phyloP scores from a whole-genome alignment of 1,140 invertebrate species.

The Papilio xuthus region DNA sequence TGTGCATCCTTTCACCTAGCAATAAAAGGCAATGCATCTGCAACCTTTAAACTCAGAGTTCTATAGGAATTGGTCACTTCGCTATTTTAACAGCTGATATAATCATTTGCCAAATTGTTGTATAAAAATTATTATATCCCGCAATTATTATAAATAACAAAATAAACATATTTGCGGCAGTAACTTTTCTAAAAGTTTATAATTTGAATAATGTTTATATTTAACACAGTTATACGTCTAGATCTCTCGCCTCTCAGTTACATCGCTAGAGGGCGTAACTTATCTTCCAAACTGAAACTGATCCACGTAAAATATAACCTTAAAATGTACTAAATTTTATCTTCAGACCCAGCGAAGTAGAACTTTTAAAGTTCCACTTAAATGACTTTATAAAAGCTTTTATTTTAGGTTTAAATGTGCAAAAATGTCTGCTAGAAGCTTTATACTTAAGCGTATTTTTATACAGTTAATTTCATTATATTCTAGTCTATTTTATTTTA shows the following conservation, averaged over 20 bases:
- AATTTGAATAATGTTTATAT: background rate
- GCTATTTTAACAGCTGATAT: too few relatives aligned
- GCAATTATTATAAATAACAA: too few relatives aligned
- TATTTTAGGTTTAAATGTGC: background rate
- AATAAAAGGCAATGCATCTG: too few relatives aligned
- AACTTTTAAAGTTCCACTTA: conserved; percentile 7
- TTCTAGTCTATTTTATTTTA: too few relatives aligned
- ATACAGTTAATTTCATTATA: too few relatives aligned
- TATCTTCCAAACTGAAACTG: background rate
- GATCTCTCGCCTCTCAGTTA: background rate
- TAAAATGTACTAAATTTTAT: conserved; percentile 25
- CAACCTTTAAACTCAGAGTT: too few relatives aligned
- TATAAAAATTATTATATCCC: too few relatives aligned
- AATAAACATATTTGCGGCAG: too few relatives aligned
- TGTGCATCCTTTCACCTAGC: too few relatives aligned
- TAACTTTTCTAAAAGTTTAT: background rate
- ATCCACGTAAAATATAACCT: conserved; percentile 25
- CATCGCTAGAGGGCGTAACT: conserved; percentile 11
- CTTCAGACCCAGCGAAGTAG: background rate
- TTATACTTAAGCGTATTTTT: background rate
- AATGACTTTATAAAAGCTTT: background rate
- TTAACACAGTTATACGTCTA: background rate
- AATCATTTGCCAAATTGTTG: too few relatives aligned
- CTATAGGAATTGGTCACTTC: too few relatives aligned
- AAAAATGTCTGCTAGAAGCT: background rate